These are phyloP conservation scores for Takifugu flavidus DNA, from an alignment of 2,113 vertebrate species.

Conservation along the genomic window DNA sequence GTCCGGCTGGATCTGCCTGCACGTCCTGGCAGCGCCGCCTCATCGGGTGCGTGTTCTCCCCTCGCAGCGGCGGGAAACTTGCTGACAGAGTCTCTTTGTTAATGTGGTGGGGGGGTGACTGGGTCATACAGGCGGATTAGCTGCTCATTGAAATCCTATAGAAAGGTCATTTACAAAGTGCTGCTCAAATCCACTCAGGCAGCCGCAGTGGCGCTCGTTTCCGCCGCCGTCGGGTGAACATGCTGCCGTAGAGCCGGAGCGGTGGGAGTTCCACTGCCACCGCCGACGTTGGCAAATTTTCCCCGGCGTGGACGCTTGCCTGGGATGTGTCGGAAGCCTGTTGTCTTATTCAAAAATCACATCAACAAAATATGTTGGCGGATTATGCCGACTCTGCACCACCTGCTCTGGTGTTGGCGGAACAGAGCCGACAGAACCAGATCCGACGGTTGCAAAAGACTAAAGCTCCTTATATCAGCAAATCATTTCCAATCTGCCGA, in stretches of 20 bases:
- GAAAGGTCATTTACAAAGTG: conserved; percentile 57
- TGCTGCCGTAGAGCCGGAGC: too few relatives aligned
- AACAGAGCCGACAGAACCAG: too few relatives aligned
- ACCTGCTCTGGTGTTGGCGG: too few relatives aligned
- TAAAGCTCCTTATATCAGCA: too few relatives aligned
- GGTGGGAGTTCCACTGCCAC: conserved; percentile 17
- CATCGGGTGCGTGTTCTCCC: conserved; percentile 4
- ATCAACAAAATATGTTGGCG: too few relatives aligned
- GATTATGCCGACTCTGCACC: too few relatives aligned
- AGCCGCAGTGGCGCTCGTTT: conserved; percentile 14
- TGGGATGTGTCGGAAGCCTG: too few relatives aligned
- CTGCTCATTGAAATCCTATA: conserved; percentile 66
- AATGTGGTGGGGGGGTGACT: conserved; percentile 18
- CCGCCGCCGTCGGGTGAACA: neutral
- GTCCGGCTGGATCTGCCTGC: conserved; percentile 17
- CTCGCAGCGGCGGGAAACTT: conserved; percentile 33
- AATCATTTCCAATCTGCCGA: too few relatives aligned
- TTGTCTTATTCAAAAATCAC: too few relatives aligned
- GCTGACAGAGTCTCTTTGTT: conserved; percentile 67
- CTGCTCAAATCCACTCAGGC: conserved; percentile 62
- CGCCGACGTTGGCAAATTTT: conserved; percentile 42
- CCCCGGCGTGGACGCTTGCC: neutral
- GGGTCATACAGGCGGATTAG: conserved; percentile 63
- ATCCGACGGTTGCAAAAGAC: too few relatives aligned
- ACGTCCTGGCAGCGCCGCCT: neutral